A percentile compares a stretch with the other conserved stretches of the same genome.
These are phyloP conservation scores for Oncorhynchus nerka DNA, from an alignment of 2,113 vertebrate genomes.

Conservation along the genomic window DNA sequence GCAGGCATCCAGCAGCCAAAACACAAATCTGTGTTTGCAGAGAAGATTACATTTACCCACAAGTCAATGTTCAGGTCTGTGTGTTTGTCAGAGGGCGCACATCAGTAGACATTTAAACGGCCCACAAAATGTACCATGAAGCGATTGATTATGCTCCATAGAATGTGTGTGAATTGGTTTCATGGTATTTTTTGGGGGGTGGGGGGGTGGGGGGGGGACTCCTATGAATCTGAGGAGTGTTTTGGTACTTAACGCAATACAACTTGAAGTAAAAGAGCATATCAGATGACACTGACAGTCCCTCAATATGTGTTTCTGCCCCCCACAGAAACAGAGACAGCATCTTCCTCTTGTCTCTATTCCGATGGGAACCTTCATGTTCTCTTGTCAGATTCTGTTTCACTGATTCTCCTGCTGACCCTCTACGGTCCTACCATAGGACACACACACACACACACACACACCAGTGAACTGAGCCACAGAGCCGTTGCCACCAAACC, in stretches of 20 bases:
- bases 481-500: constrained; percentile 60
- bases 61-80: constrained; percentile 35
- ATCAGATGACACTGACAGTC: too few species aligned
- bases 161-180: not conserved
- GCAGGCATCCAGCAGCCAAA: constrained; percentile 53
- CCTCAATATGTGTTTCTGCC: too few species aligned
- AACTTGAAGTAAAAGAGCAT: too few species aligned
- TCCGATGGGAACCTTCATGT: constrained; percentile 59
- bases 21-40: constrained; percentile 64
- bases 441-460: not conserved
- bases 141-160: constrained; percentile 37
- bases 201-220: too few species aligned
- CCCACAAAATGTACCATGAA: constrained; percentile 22
- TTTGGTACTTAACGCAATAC: too few species aligned
- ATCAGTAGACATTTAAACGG: constrained; percentile 49
- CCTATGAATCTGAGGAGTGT: too few species aligned
- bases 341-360: constrained; percentile 15
- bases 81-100: constrained; percentile 49
- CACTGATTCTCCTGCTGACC: constrained; percentile 60
- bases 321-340: too few species aligned
- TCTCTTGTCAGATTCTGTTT: constrained; percentile 69
- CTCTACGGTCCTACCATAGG: constrained; percentile 41
- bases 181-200: too few species aligned
- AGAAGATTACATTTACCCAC: constrained; percentile 60
- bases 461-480: constrained; percentile 54